Conservation (phyloP, 2,888 invertebrate species). For the Hermodice carunculata region DNA sequence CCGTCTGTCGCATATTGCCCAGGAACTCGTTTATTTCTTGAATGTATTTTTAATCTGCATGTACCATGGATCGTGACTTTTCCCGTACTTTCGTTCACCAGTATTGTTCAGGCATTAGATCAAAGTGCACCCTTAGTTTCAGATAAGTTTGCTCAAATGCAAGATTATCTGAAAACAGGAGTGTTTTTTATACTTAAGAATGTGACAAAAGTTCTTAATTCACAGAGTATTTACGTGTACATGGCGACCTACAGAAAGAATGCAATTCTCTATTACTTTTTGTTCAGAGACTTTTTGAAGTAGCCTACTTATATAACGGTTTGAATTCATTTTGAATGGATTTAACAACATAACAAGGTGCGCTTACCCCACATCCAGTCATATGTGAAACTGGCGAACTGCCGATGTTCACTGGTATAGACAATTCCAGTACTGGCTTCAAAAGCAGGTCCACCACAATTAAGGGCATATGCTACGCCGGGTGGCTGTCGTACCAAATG, state of each 20-base stretch:
- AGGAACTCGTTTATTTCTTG: too few species aligned
- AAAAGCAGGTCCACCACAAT: conserved; percentile 49
- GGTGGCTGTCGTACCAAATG: conserved; percentile 44
- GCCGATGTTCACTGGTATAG: conserved; percentile 50
- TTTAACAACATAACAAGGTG: too few species aligned
- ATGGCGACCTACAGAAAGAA: too few species aligned
- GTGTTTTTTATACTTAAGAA: background rate
- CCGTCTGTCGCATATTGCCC: too few species aligned
- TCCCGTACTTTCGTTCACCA: too few species aligned
- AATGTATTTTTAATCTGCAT: too few species aligned
- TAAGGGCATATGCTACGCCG: conserved; percentile 49
- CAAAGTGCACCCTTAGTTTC: background rate
- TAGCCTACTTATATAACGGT: background rate
- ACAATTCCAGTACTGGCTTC: conserved; percentile 47
- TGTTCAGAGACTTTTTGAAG: too few species aligned
- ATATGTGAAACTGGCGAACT: conserved; percentile 44
- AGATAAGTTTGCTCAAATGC: background rate
- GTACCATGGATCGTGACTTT: too few species aligned
- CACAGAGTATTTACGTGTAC: too few species aligned
- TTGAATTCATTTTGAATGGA: background rate
- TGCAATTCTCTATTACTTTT: too few species aligned
- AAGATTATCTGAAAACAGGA: background rate
- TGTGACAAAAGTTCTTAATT: background rate
- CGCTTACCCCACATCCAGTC: conserved; percentile 39
- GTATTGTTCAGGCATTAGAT: too few species aligned